These are phyloP conservation scores for Leptarthrus brevirostris DNA, from an alignment of 2,888 invertebrate genomes.

Conservation along the genomic window DNA sequence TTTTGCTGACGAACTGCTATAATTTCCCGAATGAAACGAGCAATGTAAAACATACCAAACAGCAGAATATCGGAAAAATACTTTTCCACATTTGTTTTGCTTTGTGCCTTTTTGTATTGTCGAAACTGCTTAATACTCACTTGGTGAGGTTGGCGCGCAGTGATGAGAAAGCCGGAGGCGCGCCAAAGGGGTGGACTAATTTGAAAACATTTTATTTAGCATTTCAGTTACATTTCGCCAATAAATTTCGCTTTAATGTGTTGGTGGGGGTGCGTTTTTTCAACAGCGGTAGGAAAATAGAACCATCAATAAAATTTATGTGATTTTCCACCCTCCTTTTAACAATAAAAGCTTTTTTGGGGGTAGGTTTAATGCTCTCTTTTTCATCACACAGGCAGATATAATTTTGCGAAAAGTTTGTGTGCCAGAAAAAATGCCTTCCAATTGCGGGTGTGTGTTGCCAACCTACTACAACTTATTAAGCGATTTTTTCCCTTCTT, in stretches of 20 bases:
- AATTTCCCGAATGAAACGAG: conserved; percentile 28
- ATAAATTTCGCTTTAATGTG: conserved; percentile 62
- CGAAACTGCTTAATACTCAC: conserved; percentile 1
- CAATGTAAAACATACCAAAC: not conserved
- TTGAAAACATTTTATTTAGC: conserved; percentile 49
- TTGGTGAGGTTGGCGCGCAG: not conserved
- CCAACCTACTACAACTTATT: conserved; percentile 37
- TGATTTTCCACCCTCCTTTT: conserved; percentile 57
- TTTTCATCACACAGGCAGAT: conserved; percentile 43
- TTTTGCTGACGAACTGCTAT: conserved; percentile 47
- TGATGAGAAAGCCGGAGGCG: not conserved
- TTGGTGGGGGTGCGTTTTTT: conserved; percentile 49
- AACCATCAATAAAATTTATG: conserved; percentile 64
- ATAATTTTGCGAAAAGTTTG: conserved; percentile 29
- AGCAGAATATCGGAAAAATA: conserved; percentile 22
- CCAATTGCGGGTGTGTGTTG: not conserved
- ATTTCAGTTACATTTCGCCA: conserved; percentile 59
- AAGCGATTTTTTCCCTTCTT: conserved; percentile 19
- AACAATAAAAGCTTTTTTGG: conserved; percentile 54
- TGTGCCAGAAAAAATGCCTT: conserved; percentile 26
- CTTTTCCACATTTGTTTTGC: conserved; percentile 37
- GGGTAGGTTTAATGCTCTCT: conserved; percentile 51
- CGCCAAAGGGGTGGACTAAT: conserved; percentile 46
- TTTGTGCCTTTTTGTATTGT: not conserved
- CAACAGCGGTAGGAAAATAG: conserved; percentile 59